Evolutionary conservation across 2,888 invertebrate species (phyloP).

Genomic region (Acrobasis suavella): DNA sequence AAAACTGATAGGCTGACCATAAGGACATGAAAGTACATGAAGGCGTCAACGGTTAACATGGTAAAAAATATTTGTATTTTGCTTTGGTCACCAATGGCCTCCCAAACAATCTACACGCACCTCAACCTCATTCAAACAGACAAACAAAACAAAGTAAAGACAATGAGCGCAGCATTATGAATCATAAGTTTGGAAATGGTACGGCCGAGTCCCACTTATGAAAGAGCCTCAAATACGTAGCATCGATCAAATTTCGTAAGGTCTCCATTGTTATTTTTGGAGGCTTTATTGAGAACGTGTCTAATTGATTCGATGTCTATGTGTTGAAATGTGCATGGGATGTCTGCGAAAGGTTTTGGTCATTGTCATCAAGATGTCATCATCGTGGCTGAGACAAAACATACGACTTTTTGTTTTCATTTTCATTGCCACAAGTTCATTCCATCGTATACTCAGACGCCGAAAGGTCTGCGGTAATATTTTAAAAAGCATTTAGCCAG

Average conservation of each 20-base stretch:
- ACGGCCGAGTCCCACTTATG: slow-evolving; percentile 52
- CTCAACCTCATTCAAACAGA: slow-evolving; percentile 38
- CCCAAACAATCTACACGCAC: slow-evolving; percentile 4
- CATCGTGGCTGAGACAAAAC: not conserved
- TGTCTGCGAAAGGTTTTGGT: slow-evolving; percentile 6
- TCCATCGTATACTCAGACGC: not conserved
- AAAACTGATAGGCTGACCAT: too few species aligned
- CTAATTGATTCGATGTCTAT: slow-evolving; percentile 27
- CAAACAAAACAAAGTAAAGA: slow-evolving; percentile 38
- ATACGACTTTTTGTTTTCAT: not conserved
- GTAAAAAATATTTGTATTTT: too few species aligned
- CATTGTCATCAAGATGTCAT: slow-evolving; percentile 14
- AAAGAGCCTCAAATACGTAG: slow-evolving; percentile 56
- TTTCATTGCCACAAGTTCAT: not conserved
- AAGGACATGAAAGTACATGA: too few species aligned
- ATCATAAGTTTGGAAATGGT: slow-evolving; percentile 66
- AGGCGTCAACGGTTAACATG: too few species aligned
- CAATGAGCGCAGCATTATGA: slow-evolving; percentile 61
- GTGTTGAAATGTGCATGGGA: slow-evolving; percentile 19
- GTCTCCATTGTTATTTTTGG: slow-evolving; percentile 47
- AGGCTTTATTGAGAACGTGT: slow-evolving; percentile 31
- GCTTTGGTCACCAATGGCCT: not conserved
- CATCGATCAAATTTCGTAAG: slow-evolving; percentile 60
- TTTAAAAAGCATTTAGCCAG: too few species aligned
- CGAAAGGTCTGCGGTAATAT: too few species aligned